Evolutionary conservation across 2,797 vertebrate species (phyloP), one percentile per base, ranked within the genome.

Genomic region (Pangasius krempfi): DNA sequence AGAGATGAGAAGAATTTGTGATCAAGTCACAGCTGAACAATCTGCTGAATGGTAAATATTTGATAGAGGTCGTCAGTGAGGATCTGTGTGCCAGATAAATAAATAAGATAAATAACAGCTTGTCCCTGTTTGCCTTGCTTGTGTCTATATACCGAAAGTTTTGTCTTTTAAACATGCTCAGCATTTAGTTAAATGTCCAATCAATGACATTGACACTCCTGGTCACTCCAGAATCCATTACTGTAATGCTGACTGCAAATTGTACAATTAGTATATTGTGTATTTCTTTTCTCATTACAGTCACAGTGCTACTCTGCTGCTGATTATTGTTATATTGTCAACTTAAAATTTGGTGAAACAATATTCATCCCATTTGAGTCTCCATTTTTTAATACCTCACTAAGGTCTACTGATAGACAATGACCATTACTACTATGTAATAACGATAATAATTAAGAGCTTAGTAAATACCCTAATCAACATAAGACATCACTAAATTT

Each of bases 11-110:
- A 85, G 37, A 88, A 25, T 58, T 66, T 60, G n/a, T 86, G 76
- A 88, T 92, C 85, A 79, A 87, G 87, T 90, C 70, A 16, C 37
- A 78, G 86, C 68, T 87, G 82, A 89, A 89, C 82, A 85, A 27
- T 72, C 66, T 72, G 82, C 86, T 86, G 1, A 0, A 64, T 68
- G 12, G 86, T 86, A 87, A 92, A 91, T 90, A 89, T 91, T 91
- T 92, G 52, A 90, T 85, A 33, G 50, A 80, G 8, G 20, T 68
- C 86, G 12, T n/a, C 84, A 76, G 10, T 75, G 64, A 86, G 37
- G 37, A 89, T 56, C 37, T 62, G 52, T 75, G 50, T 70, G 54
- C 68, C 50, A 62, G 73, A 81, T 83, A 72, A 88, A 92, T 58
- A 60, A 88, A 82, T 86, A 81, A 70, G 56, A 82, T 27, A 82